Percentiles rank a stretch among this genome's conserved stretches.
phyloP scores from a whole-genome alignment of 2,888 invertebrate genomes.

The Acronicta leporina region DNA sequence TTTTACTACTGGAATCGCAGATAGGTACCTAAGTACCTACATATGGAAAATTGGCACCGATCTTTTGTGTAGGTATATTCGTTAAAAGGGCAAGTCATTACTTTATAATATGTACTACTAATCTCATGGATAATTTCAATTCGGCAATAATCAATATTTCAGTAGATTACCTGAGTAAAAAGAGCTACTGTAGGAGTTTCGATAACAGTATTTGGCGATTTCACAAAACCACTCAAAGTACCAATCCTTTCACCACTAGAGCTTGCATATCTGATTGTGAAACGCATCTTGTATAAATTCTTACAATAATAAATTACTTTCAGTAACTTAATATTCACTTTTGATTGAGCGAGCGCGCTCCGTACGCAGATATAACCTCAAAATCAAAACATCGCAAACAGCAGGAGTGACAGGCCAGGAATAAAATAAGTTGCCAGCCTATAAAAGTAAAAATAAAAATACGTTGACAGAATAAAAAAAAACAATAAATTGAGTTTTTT shows the following conservation, averaged over 20 bases:
- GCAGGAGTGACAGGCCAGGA: too few species aligned
- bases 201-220: slow-evolving; percentile 86
- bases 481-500: too few species aligned
- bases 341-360: slow-evolving; percentile 25
- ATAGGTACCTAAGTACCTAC: too few species aligned
- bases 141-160: neutral
- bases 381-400: slow-evolving; percentile 3
- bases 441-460: too few species aligned
- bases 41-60: too few species aligned
- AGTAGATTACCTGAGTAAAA: slow-evolving; percentile 91
- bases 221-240: slow-evolving; percentile 88
- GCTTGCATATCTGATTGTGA: slow-evolving; percentile 89
- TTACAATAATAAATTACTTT: slow-evolving; percentile 1
- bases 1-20: too few species aligned
- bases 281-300: slow-evolving; percentile 90
- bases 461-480: too few species aligned
- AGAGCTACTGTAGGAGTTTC: slow-evolving; percentile 94
- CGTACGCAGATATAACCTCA: slow-evolving; percentile 32
- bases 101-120: neutral
- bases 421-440: too few species aligned
- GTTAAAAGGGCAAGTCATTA: too few species aligned
- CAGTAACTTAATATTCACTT: slow-evolving; percentile 26
- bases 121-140: neutral
- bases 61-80: too few species aligned
- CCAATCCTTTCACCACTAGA: slow-evolving; percentile 92